These are phyloP conservation scores for Lepas anatifera DNA, from an alignment of 2,888 invertebrate species.

Conservation along the genomic window DNA sequence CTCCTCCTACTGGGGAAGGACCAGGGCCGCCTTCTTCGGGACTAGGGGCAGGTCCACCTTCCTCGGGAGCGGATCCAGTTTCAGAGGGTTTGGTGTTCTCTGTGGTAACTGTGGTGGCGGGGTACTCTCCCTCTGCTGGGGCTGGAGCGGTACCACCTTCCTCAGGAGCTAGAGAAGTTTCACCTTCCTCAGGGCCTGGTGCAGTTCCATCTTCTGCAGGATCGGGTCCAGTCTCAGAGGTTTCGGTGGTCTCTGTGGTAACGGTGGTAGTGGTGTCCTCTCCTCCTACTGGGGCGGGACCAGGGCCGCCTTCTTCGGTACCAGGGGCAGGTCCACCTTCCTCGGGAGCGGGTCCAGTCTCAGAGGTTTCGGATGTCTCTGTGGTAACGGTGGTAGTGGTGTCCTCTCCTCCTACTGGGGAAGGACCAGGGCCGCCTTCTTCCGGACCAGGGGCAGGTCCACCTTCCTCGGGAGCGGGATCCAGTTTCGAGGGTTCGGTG, in stretches of 20 bases:
- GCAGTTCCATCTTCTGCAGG: neutral
- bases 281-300: too few species aligned
- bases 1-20: too few species aligned
- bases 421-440: neutral
- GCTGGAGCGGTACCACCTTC: too few species aligned
- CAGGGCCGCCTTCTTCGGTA: too few species aligned
- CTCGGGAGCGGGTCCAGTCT: too few species aligned
- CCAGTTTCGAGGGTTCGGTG: neutral
- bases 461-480: neutral
- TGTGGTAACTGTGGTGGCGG: neutral
- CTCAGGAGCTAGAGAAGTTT: too few species aligned
- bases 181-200: neutral
- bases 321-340: too few species aligned
- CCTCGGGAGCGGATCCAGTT: neutral
- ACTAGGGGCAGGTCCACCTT: neutral
- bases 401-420: neutral
- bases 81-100: neutral
- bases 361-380: conserved; percentile 1
- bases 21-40: too few species aligned
- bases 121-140: neutral
- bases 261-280: neutral
- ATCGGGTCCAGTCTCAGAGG: too few species aligned
- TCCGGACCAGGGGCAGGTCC: neutral
- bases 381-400: too few species aligned
- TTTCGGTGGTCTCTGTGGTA: neutral